Base-by-base conservation (phyloP, 2,797 vertebrate species). In the Sebastes vulpes region DNA sequence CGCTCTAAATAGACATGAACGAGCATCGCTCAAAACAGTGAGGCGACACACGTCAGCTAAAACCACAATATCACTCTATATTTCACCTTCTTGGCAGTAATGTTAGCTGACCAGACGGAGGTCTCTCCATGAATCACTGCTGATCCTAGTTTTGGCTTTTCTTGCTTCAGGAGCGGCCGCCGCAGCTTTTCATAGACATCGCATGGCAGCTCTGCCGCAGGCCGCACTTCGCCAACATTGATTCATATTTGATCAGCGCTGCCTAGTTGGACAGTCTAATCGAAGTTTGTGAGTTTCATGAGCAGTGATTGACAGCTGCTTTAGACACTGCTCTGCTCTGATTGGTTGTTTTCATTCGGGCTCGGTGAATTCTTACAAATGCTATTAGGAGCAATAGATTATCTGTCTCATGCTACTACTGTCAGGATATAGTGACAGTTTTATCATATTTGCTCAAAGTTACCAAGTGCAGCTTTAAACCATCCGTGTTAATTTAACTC, bases 271-370 rank as follows among this genome's bases (percentile, higher is more conserved):
- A 48, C 46, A 48, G 46, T 48, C 8, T 9, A 6, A 46, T 46
- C 6, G 1, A 6, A 46, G 38, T 46, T 46, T 46, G 38, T 46
- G 38, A 46, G 38, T 16, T 46, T 46, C 0, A 0, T 46, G 38
- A 46, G 38, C 14, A 46, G 46, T 48, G 46, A 48, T 9, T n/a
- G 18, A 48, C 46, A 48, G 38, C 38, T 42, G 38, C 0, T 6
- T 14, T 42, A 42, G 38, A 42, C 0, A 42, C 38, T 0, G 5
- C 38, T 42, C 38, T 1, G 0, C 42, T 48, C 42, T 48, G 42
- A 48, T 48, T n/a, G 42, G 1, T n/a, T 48, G 16, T 48, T 48
- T 48, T n/a, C 12, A 18, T 48, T n/a, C 18, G 6, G 42, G 42
- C 6, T 16, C 6, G 6, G 16, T n/a, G 16, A 18, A 48, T n/a